Percentiles rank a stretch among this genome's conserved stretches.
Evolutionary conservation across 1,140 invertebrate species (phyloP).

Genomic region (Listronotus bonariensis): DNA sequence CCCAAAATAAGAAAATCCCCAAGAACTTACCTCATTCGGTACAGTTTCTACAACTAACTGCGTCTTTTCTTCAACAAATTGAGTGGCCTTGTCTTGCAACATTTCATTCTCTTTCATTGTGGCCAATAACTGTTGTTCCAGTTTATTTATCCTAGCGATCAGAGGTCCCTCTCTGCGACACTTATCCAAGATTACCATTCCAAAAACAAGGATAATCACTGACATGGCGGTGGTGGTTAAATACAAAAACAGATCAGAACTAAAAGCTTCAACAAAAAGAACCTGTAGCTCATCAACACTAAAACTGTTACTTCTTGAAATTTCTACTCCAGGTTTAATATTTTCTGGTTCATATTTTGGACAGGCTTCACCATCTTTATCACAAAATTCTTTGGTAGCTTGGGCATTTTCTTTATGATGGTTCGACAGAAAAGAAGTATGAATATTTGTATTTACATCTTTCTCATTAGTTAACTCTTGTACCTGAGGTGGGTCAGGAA

Average conservation of each 20-base stretch:
- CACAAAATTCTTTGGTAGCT: too few relatives aligned
- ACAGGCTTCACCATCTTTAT: too few relatives aligned
- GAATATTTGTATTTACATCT: neutral
- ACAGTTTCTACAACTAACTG: constrained; percentile 66
- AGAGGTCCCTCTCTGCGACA: constrained; percentile 66
- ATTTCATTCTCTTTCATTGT: constrained; percentile 67
- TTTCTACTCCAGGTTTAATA: too few relatives aligned
- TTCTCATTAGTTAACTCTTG: neutral
- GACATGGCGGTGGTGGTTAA: constrained; percentile 68
- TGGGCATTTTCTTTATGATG: too few relatives aligned
- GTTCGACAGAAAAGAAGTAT: neutral
- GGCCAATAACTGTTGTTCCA: constrained; percentile 63
- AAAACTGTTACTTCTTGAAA: neutral
- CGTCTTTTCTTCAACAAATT: constrained; percentile 51
- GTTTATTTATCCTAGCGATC: constrained; percentile 64
- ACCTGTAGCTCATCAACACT: neutral
- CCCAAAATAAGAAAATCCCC: too few relatives aligned
- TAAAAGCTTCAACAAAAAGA: constrained; percentile 27
- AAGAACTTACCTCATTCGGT: constrained; percentile 65
- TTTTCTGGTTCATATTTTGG: too few relatives aligned
- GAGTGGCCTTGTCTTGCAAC: constrained; percentile 65
- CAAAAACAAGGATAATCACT: constrained; percentile 72
- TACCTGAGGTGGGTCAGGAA: neutral
- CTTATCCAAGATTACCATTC: constrained; percentile 77
- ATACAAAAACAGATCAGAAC: constrained; percentile 41